Evolutionary conservation across 2,888 invertebrate genomes (phyloP).

Genomic region (Cabera pusaria): DNA sequence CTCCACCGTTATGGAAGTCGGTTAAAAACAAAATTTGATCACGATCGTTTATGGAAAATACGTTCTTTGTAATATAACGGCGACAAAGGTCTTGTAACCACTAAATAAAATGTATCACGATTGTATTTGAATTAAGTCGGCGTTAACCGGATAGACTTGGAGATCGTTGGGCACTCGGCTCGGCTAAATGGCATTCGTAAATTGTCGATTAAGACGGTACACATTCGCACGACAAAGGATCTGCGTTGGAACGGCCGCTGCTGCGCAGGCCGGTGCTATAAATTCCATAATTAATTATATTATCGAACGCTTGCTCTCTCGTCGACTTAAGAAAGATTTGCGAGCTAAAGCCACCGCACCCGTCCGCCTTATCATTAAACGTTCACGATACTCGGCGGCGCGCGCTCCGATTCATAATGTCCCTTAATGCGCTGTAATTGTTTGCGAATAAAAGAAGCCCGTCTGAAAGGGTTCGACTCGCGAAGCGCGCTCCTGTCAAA

Average conservation of each 20-base stretch:
- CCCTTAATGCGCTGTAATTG: conserved; percentile 65
- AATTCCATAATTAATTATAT: conserved; percentile 78
- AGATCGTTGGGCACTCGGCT: conserved; percentile 40
- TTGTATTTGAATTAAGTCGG: conserved; percentile 53
- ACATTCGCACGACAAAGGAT: conserved; percentile 61
- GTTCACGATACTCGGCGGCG: conserved; percentile 57
- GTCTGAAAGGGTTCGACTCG: conserved; percentile 54
- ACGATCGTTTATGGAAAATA: too few relatives aligned
- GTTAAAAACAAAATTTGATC: too few relatives aligned
- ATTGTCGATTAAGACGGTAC: conserved; percentile 69
- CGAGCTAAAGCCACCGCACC: conserved; percentile 65
- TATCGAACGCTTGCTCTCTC: conserved; percentile 65
- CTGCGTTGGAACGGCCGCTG: conserved; percentile 45
- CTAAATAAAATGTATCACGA: conserved; percentile 49
- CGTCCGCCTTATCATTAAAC: conserved; percentile 70
- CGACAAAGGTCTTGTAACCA: conserved; percentile 38
- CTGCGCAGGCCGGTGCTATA: conserved; percentile 51
- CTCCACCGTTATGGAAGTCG: too few relatives aligned
- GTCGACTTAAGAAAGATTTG: conserved; percentile 75
- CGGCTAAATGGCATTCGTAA: conserved; percentile 62
- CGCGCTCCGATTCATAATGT: conserved; percentile 56
- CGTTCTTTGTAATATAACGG: conserved; percentile 30
- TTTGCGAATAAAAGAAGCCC: conserved; percentile 63
- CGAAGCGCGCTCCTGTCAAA: conserved; percentile 59
- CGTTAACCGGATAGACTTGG: conserved; percentile 51